Base-by-base conservation (phyloP, 2,888 invertebrate genomes). In the Andrena marginata region DNA sequence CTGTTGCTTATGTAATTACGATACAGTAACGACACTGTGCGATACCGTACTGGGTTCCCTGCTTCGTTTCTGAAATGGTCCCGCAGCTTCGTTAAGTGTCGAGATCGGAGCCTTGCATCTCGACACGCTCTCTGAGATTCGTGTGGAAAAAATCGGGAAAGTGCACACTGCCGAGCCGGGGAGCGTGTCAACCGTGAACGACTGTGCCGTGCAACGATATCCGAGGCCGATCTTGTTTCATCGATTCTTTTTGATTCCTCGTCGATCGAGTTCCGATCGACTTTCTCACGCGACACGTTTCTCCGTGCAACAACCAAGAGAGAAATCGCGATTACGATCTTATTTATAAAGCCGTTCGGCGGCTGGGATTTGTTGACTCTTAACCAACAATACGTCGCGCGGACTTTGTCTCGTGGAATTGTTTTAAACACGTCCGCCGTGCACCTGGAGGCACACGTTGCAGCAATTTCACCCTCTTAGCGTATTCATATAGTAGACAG, bases 201-300 rank as follows among this genome's bases (percentile, higher is more conserved):
- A 67, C 26, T 26, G 51, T 31, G 54, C 75, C 70, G 59, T 51
- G 79, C 59, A 51, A 48, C 70, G 64, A 69, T 65, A 77, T 62
- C 71, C 65, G 51, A 62, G 60, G 48, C 29, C 65, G 79, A 79
- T 80, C 79, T 56, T 63, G 80, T 73, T 72, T 65, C 80, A 72
- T 68, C 35, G 72, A 80, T 68, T 77, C n/a, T 62, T 56, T 78
- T 78, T 42, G 51, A 65, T 70, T 33, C 65, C 16, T 23, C 62
- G 54, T 68, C 63, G 79, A 79, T 79, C 79, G 73, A 56, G 62
- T 73, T 63, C 51, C 79, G 62, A 79, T 62, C 79, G 54, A 33
- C 73, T 80, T 72, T 79, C 80, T 79, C 79, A 73, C 73, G 79
- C 67, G 73, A 35, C 56, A 68, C 63, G 62, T 79, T 80, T 33